phyloP scores from a whole-genome alignment of 2,888 invertebrate genomes.

The Dusona sp. region DNA sequence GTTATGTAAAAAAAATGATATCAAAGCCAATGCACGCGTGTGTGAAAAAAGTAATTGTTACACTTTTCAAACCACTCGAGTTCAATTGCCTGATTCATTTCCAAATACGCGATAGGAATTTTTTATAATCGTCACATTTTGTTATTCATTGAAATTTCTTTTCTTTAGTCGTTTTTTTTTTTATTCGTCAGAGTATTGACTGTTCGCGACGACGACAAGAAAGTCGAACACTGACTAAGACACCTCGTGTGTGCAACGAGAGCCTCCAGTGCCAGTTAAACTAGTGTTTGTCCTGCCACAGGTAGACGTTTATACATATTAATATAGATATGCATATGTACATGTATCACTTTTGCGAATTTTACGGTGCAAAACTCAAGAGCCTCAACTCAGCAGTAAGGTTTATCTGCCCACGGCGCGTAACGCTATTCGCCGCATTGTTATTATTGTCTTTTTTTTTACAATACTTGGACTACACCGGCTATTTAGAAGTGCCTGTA shows the following conservation, averaged over 20 bases:
- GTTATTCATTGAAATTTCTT: neutral
- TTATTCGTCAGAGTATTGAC: neutral
- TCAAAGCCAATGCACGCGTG: neutral
- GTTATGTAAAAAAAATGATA: neutral
- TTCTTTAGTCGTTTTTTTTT: neutral
- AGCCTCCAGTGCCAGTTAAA: conserved; percentile 47
- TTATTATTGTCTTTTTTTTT: conserved; percentile 23
- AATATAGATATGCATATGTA: conserved; percentile 53
- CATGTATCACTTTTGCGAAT: conserved; percentile 42
- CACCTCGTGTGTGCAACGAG: conserved; percentile 37
- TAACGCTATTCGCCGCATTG: conserved; percentile 67
- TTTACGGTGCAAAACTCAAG: conserved; percentile 37
- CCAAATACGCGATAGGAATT: neutral
- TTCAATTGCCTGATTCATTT: conserved; percentile 3
- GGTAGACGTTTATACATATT: neutral
- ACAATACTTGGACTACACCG: neutral
- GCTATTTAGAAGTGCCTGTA: neutral
- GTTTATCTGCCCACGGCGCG: conserved; percentile 72
- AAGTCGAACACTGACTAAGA: conserved; percentile 77
- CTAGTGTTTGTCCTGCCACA: conserved; percentile 64
- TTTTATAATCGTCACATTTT: conserved; percentile 19
- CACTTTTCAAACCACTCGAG: conserved; percentile 31
- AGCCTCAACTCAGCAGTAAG: conserved; percentile 55
- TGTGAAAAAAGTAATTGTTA: conserved; percentile 5
- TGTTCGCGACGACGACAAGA: conserved; percentile 47